Base-by-base conservation (phyloP, 2,113 vertebrate species). In the Leptocoma aspasia region DNA sequence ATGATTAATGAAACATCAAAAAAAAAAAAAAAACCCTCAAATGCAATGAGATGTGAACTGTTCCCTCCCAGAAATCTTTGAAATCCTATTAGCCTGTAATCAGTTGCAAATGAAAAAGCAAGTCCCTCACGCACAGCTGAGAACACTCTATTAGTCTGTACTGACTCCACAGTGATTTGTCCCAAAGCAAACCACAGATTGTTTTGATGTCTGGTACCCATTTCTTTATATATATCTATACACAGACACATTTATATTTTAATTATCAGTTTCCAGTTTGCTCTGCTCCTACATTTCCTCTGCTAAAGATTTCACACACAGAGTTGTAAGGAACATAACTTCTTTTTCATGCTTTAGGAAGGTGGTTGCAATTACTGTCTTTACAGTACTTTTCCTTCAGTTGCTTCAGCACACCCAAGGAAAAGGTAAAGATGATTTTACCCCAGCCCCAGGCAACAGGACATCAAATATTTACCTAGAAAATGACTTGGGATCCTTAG, bases 51-150 rank as follows among this genome's bases (percentile, higher is more conserved):
- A 96, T 90, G 57, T 94, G 86, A 95, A 86, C 61, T 79, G 33
- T 50, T 96, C 50, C 93, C 83, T 94, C 77, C 65, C 88, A 96
- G 81, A 95, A 96, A 96, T 89, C 95, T 96, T 78, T 85, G 92
- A 95, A 90, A 96, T 92, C 90, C 61, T 83, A 84, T 97, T 93
- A 97, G 89, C 56, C 81, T 59, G 60, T 84, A 95, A 95, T 93
- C 72, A 94, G 84, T 63, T 13, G 4, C 86, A 97, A 96, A 95
- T 90, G 86, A 86, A 92, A 95, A 90, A 70, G n/a, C 52, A 83
- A 89, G 73, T 91, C 75, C 71, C 79, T 83, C 53, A 83, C 68
- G 77, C 41, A 76, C 30, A 90, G 65, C 72, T 88, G 69, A 96
- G 87, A 91, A 92, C 30, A 68, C 39, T 84, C 59, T 45, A 42